A percentile compares a stretch with the other conserved stretches of the same genome.
These are phyloP conservation scores for Mus spretus DNA, from an alignment of 2,797 vertebrate species.

Conservation along the genomic window DNA sequence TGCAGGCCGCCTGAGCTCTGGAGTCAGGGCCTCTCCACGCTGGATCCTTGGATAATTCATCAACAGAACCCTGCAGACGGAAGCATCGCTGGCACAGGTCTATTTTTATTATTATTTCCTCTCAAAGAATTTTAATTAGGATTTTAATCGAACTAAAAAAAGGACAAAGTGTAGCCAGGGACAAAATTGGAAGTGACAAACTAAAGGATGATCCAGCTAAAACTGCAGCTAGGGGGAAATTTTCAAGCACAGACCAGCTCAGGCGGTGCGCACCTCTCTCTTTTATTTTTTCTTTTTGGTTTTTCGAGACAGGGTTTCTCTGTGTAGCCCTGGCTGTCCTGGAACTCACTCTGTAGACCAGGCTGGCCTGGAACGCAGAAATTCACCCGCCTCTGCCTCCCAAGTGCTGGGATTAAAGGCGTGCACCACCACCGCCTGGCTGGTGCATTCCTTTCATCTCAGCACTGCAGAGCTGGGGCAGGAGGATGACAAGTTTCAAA, in stretches of 20 bases:
- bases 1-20: too few relatives aligned
- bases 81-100: background rate
- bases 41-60: background rate
- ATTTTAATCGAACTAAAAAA: slow-evolving; percentile 34
- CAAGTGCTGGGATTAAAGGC: too few relatives aligned
- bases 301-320: too few relatives aligned
- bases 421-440: too few relatives aligned
- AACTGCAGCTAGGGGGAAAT: background rate
- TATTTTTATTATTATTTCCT: slow-evolving; percentile 39
- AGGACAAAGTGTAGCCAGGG: background rate
- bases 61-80: background rate
- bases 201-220: background rate
- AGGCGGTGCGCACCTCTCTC: background rate
- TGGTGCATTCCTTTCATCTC: background rate
- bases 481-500: background rate
- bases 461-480: background rate
- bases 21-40: background rate
- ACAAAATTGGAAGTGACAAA: background rate
- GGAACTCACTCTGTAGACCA: too few relatives aligned
- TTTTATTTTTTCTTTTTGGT: too few relatives aligned
- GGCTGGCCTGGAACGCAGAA: too few relatives aligned
- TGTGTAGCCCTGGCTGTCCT: too few relatives aligned
- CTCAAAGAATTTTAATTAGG: slow-evolving; percentile 54
- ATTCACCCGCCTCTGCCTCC: too few relatives aligned
- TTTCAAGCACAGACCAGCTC: background rate